Evolutionary conservation across 2,113 vertebrate species (phyloP).

Genomic region (Myocastor coypus): DNA sequence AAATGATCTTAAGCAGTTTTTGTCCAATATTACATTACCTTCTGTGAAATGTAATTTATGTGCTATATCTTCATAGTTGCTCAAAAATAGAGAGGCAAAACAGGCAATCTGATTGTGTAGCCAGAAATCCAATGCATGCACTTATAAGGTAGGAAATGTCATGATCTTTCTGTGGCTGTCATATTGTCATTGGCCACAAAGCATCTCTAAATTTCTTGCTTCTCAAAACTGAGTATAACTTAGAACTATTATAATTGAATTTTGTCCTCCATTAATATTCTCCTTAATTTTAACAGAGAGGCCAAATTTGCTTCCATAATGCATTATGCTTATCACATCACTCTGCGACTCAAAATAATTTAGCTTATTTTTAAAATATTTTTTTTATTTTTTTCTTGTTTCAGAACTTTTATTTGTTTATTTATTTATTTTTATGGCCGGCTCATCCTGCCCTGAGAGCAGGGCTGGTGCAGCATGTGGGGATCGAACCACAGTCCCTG

Average conservation of each 20-base stretch:
- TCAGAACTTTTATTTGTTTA: no score
- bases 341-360: background rate
- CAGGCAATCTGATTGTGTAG: background rate
- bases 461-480: no score
- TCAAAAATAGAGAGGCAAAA: constrained; percentile 4
- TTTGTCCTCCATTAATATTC: background rate
- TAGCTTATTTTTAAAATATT: rapidly evolving
- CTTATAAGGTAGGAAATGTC: background rate
- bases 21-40: background rate
- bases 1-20: background rate
- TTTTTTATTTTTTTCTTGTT: no score
- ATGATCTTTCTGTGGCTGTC: background rate
- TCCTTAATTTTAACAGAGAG: background rate
- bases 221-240: background rate
- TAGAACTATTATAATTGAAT: background rate
- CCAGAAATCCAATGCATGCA: background rate
- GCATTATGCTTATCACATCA: background rate
- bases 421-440: no score
- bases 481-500: no score
- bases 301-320: background rate
- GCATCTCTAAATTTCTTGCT: background rate
- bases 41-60: constrained; percentile 27
- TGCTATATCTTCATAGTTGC: background rate
- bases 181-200: background rate
- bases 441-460: no score